Evolutionary conservation across 2,888 invertebrate genomes (phyloP).

Genomic region (Tenthredo distinguenda): DNA sequence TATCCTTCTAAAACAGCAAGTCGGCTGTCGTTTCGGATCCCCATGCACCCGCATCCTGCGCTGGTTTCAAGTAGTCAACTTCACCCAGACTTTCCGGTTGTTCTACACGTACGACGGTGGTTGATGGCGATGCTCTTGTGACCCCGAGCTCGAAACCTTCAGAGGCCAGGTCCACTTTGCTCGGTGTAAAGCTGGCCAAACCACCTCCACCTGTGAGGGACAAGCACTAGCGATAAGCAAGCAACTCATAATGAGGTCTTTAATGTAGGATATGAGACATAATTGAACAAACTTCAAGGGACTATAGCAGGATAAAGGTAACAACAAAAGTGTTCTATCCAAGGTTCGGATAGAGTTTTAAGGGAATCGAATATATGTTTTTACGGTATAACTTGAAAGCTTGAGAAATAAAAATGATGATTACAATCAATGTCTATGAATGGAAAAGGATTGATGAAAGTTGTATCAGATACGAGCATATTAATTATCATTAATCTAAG

Average conservation of each 20-base stretch:
- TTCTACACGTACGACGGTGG: conserved; percentile 54
- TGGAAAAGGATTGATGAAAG: not conserved
- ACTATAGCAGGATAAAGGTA: not conserved
- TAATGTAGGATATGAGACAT: not conserved
- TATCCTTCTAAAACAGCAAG: conserved; percentile 74
- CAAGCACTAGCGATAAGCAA: conserved; percentile 60
- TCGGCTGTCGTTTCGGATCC: conserved; percentile 78
- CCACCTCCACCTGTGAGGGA: conserved; percentile 71
- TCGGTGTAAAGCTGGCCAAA: conserved; percentile 91
- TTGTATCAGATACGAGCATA: not conserved
- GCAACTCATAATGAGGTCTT: conserved; percentile 29
- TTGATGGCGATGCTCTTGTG: conserved; percentile 81
- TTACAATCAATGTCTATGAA: not conserved
- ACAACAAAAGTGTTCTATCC: not conserved
- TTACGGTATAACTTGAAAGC: not conserved
- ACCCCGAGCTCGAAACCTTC: conserved; percentile 90
- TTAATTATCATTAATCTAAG: conserved; percentile 12
- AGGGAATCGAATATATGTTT: not conserved
- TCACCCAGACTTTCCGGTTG: conserved; percentile 63
- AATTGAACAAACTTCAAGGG: not conserved
- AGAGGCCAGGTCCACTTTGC: conserved; percentile 84
- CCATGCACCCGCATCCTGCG: conserved; percentile 77
- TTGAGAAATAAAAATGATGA: not conserved
- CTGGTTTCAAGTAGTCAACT: conserved; percentile 76
- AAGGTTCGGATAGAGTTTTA: not conserved